Evolutionary conservation across 2,113 vertebrate species (phyloP).

Genomic region (Etheostoma spectabile): DNA sequence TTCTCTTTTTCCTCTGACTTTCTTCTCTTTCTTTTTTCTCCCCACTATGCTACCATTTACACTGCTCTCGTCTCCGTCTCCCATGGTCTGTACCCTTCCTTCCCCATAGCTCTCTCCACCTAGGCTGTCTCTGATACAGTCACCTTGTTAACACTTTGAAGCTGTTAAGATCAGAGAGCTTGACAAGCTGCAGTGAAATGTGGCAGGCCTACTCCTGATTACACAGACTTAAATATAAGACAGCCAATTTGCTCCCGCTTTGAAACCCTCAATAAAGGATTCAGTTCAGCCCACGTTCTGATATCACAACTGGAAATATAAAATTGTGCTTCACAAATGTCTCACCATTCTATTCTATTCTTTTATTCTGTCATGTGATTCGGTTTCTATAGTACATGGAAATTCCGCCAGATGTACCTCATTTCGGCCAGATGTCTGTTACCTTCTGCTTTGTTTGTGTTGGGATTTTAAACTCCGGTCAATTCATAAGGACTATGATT

Average conservation of each 20-base stretch:
- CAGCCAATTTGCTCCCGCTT: slow-evolving; percentile 74
- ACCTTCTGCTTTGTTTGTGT: too few relatives aligned
- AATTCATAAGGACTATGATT: too few relatives aligned
- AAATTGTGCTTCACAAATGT: slow-evolving; percentile 5
- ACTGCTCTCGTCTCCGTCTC: slow-evolving; percentile 26
- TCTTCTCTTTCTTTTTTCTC: not conserved
- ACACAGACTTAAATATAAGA: slow-evolving; percentile 80
- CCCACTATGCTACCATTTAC: slow-evolving; percentile 11
- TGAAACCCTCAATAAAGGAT: slow-evolving; percentile 67
- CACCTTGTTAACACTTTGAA: slow-evolving; percentile 81
- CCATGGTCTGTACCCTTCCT: slow-evolving; percentile 33
- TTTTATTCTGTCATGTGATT: not conserved
- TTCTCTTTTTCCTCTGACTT: slow-evolving; percentile 9
- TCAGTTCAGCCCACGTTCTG: slow-evolving; percentile 30
- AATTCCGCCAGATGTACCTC: too few relatives aligned
- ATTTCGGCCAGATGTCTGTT: too few relatives aligned
- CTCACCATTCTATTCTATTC: slow-evolving; percentile 23
- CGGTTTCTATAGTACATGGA: not conserved
- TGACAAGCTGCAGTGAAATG: slow-evolving; percentile 74
- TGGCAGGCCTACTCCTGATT: slow-evolving; percentile 71
- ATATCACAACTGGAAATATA: slow-evolving; percentile 40
- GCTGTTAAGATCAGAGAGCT: slow-evolving; percentile 78
- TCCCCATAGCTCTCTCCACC: slow-evolving; percentile 54
- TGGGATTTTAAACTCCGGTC: too few relatives aligned
- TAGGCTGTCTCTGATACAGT: slow-evolving; percentile 66